Evolutionary conservation across 2,113 vertebrate genomes (phyloP), one percentile per base, ranked within the genome.

Genomic region (Platanista minor): DNA sequence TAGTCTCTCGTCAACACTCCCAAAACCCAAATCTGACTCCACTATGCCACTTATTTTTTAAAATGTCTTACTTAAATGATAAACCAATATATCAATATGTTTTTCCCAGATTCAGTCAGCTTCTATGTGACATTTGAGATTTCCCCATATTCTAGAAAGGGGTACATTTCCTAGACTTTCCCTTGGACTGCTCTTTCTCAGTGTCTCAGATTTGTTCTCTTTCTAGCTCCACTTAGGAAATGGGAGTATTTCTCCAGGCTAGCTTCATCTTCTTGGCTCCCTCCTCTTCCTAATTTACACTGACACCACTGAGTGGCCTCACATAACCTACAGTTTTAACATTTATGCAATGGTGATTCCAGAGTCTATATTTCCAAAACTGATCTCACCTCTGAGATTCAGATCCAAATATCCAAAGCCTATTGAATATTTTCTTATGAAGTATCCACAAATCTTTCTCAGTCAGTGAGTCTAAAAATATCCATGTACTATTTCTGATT

Each of bases 231-330:
- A 18, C 1, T 12, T 64, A 27, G 3, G 17, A 75, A 59, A 25
- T 67, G 15, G 0, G 5, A 52, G 18, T 21, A 17, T 41, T 88
- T 15, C 29, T 71, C 57, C 12, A 41, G 7, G 10, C 2, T 57
- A 52, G 36, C 10, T 33, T 82, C 67, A 33, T 59, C 17, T 25
- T 91, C 12, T 94, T 43, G 14, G 2, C 0, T 15, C 25, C 46
- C 21, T 71, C 43, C 18, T 54, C 6, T 81, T 83, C 36, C 39
- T 52, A 4, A 31, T 78, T 77, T 78, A 21, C n/a, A 36, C 21
- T 52, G 5, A 77, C 4, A 8, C 7, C 13, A 11, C 1, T 69
- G 36, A 77, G 4, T 2, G 2, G 1, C 10, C 39, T 64, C 39
- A 23, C 21, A 12, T 6, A 67, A 39, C 21, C 18, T 81, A 29